These are phyloP conservation scores for Notarius lentiginosus DNA, from an alignment of 2,113 vertebrate species.

Conservation along the genomic window DNA sequence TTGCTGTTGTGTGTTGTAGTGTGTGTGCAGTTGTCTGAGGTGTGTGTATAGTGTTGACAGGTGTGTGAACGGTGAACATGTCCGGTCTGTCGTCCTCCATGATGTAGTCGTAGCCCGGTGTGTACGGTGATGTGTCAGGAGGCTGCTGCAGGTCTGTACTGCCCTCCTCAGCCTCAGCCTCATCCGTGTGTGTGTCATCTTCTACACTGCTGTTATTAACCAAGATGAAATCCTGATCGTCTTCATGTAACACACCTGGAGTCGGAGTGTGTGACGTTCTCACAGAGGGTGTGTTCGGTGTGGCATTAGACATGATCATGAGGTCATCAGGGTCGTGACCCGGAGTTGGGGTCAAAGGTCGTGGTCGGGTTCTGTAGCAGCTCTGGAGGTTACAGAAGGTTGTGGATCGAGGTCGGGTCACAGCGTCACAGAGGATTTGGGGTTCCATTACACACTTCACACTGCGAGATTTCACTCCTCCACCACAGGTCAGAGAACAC, in stretches of 20 bases:
- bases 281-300: conserved; percentile 21
- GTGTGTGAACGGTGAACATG: conserved; percentile 46
- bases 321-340: not conserved
- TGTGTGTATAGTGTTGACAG: not conserved
- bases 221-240: conserved; percentile 56
- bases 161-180: conserved; percentile 48
- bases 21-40: conserved; percentile 34
- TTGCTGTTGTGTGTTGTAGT: not conserved
- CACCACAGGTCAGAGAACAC: conserved; percentile 93
- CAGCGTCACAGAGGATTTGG: conserved; percentile 74
- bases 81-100: conserved; percentile 61
- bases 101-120: conserved; percentile 69
- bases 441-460: conserved; percentile 80
- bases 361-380: conserved; percentile 69
- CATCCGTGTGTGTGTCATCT: not conserved
- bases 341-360: not conserved
- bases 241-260: conserved; percentile 54
- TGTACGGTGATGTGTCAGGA: conserved; percentile 39
- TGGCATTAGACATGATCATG: conserved; percentile 16
- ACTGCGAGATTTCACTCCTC: conserved; percentile 81
- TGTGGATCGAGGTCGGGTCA: conserved; percentile 84
- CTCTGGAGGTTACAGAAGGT: conserved; percentile 89
- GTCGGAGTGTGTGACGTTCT: conserved; percentile 17
- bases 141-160: conserved; percentile 52
- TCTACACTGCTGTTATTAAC: conserved; percentile 46